Evolutionary conservation across 1,140 invertebrate genomes (phyloP).

Genomic region (Heliothis virescens): DNA sequence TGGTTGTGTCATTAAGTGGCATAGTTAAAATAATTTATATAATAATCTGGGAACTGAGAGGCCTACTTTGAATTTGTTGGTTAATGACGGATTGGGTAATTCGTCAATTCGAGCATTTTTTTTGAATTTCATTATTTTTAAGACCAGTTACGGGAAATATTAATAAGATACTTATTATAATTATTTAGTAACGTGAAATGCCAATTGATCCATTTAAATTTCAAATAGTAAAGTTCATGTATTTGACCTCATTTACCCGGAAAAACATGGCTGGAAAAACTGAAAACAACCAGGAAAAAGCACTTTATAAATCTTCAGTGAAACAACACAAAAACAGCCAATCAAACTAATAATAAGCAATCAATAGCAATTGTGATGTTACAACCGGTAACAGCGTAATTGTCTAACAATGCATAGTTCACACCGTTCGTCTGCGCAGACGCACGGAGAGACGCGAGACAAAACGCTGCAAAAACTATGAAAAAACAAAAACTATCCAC

Average conservation of each 20-base stretch:
- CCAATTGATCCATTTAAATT: too few species aligned
- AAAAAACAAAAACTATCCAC: constrained; percentile 9
- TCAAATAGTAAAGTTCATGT: too few species aligned
- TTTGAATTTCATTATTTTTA: too few species aligned
- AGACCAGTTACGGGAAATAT: too few species aligned
- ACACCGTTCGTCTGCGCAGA: constrained; percentile 9
- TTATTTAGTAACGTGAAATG: too few species aligned
- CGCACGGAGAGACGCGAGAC: background rate
- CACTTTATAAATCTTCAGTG: too few species aligned
- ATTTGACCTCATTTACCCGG: too few species aligned
- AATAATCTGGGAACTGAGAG: constrained; percentile 20
- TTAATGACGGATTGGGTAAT: background rate
- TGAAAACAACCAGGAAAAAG: too few species aligned
- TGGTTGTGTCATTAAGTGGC: background rate
- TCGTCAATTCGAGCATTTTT: background rate
- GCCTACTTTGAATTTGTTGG: background rate
- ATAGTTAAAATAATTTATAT: constrained; percentile 20
- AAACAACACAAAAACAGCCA: constrained; percentile 16
- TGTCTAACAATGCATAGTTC: constrained; percentile 23
- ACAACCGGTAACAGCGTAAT: constrained; percentile 19
- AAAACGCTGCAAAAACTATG: too few species aligned
- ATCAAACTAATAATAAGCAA: background rate
- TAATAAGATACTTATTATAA: too few species aligned
- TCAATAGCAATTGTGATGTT: constrained; percentile 16
- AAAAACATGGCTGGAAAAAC: too few species aligned